These are phyloP conservation scores for Potamilus streckersoni DNA, from an alignment of 1,140 invertebrate species.

Conservation along the genomic window DNA sequence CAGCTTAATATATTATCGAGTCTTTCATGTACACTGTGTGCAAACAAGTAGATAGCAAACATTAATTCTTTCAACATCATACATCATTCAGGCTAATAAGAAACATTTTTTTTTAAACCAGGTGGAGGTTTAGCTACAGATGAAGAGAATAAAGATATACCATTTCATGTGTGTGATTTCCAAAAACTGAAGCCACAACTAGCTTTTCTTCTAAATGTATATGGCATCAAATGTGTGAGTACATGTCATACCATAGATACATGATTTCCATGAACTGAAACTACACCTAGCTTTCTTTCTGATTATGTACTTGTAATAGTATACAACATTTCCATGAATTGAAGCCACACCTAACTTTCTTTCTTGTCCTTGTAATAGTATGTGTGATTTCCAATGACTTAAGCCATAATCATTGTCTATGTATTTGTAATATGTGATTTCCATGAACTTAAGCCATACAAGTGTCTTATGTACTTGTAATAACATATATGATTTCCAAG, in stretches of 20 bases:
- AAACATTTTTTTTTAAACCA: conserved; percentile 22
- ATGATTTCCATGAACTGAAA: not conserved
- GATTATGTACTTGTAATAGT: conserved; percentile 46
- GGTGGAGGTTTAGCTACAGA: conserved; percentile 61
- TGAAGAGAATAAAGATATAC: conserved; percentile 53
- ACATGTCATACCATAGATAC: too few species aligned
- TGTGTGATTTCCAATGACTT: conserved; percentile 53
- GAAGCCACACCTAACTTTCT: too few species aligned
- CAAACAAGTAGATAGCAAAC: too few species aligned
- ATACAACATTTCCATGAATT: not conserved
- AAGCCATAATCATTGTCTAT: conserved; percentile 17
- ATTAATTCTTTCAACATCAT: not conserved
- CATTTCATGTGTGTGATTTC: conserved; percentile 59
- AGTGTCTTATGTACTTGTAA: conserved; percentile 7
- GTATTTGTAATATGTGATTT: not conserved
- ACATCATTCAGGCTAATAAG: not conserved
- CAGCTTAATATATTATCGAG: too few species aligned
- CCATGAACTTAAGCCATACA: too few species aligned
- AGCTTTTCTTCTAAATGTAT: conserved; percentile 60
- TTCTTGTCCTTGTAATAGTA: too few species aligned
- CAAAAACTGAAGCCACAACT: conserved; percentile 58
- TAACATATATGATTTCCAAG: conserved; percentile 46
- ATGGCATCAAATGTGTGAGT: conserved; percentile 65
- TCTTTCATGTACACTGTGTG: too few species aligned
- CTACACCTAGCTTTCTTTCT: conserved; percentile 50